These are phyloP conservation scores for Asarcornis scutulata DNA, from an alignment of 2,113 vertebrate species.

Conservation along the genomic window DNA sequence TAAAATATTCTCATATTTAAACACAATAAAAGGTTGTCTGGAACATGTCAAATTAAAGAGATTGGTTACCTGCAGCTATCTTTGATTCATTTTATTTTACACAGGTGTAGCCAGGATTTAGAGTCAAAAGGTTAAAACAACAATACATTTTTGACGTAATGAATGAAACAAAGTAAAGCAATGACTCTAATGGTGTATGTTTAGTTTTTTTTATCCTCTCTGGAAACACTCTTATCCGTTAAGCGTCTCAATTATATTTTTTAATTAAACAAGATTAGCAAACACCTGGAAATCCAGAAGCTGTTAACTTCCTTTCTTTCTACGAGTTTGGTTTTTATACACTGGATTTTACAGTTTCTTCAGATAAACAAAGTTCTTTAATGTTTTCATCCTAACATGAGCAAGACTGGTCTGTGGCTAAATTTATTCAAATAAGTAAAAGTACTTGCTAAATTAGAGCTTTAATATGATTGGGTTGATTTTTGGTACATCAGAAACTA, in stretches of 20 bases:
- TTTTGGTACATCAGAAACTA: background rate
- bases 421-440: background rate
- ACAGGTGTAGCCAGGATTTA: constrained; percentile 36
- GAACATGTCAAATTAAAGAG: constrained; percentile 42
- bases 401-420: background rate
- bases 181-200: background rate
- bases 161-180: background rate
- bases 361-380: background rate
- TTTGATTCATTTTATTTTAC: constrained; percentile 37
- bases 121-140: background rate
- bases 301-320: constrained; percentile 16
- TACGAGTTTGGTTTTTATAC: background rate
- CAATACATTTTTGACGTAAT: background rate
- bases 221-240: constrained; percentile 6
- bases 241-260: constrained; percentile 11
- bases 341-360: constrained; percentile 34
- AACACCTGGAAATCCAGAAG: background rate
- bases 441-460: background rate
- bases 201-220: background rate
- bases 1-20: constrained; percentile 65
- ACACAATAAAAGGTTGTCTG: constrained; percentile 54
- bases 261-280: constrained; percentile 13
- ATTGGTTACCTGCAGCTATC: constrained; percentile 47
- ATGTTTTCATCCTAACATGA: background rate
- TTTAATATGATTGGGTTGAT: background rate